Base-by-base conservation (phyloP, 1,140 invertebrate species). In the Ceratina australensis region DNA sequence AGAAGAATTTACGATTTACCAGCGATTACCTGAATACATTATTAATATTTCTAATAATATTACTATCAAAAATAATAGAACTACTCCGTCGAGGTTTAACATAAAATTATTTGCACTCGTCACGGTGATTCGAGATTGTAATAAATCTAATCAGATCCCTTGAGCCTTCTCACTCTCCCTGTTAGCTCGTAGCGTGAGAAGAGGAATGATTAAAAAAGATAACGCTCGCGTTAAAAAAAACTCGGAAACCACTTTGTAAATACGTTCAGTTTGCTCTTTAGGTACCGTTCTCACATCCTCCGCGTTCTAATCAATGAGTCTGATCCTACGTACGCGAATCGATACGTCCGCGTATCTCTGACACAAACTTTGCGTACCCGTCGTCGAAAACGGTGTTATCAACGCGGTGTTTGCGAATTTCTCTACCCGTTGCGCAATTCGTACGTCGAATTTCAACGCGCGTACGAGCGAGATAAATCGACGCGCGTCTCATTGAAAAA, bases 221-320 rank as follows among this genome's bases (percentile, higher is more conserved):
- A 74, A 66, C 66, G n/a, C 3, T 7, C 5, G 42, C 20, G 52
- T 57, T 57, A 42, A 42, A 26, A 66, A 50, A 71, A 80, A 69
- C 69, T 69, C 50, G 60, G 16, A 24, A 76, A 56, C 65, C 59
- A 10, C 65, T 72, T n/a, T 56, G 73, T 47, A 80, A 80, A 80
- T 26, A 80, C 10, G 16, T 78, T 49, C 33, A 63, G 68, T 85
- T 85, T 85, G 67, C 79, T 77, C 52, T 83, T 83, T 68, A 81
- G 84, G 81, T 85, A 73, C 64, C 78, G 79, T 81, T 85, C 81
- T 83, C 81, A 85, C 76, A 84, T 72, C 33, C 56, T 16, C 66
- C 24, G 60, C 72, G 68, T 49, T 47, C 65, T 73, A 59, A 69
- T 59, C 61, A 20, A 47, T 50, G 22, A 26, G 22, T 22, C n/a